Evolutionary conservation across 2,888 invertebrate genomes (phyloP).

Genomic region (Cryptus armator): DNA sequence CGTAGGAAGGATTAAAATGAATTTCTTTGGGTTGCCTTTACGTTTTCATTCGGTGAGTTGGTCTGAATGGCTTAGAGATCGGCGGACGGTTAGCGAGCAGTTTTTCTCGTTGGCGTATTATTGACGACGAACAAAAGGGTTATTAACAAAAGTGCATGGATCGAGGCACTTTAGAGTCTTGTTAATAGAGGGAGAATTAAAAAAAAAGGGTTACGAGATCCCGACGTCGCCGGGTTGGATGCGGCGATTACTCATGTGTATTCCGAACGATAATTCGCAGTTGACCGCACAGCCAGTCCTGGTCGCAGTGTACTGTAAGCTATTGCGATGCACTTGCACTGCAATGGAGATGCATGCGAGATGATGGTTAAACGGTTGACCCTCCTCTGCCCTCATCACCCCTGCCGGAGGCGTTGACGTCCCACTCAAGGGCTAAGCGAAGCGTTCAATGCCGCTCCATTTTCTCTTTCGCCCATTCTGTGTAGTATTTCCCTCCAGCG

Average conservation of each 20-base stretch:
- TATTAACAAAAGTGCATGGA: background rate
- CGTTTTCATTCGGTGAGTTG: conserved; percentile 26
- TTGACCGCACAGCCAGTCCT: conserved; percentile 62
- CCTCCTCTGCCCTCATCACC: conserved; percentile 44
- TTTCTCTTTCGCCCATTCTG: conserved; percentile 61
- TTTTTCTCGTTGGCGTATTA: conserved; percentile 28
- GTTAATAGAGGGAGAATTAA: conserved; percentile 2
- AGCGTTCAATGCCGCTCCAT: conserved; percentile 69
- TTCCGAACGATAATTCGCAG: conserved; percentile 69
- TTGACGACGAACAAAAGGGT: background rate
- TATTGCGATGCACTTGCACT: conserved; percentile 21
- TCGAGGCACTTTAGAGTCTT: background rate
- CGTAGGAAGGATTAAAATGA: too few species aligned
- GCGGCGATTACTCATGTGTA: conserved; percentile 63
- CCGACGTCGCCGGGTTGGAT: conserved; percentile 33
- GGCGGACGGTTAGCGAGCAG: conserved; percentile 53
- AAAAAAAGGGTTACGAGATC: conserved; percentile 48
- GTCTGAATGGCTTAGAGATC: conserved; percentile 25
- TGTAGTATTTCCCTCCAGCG: conserved; percentile 50
- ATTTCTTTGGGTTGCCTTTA: background rate
- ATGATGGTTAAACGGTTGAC: conserved; percentile 67
- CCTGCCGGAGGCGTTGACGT: conserved; percentile 56
- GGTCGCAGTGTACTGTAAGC: conserved; percentile 3
- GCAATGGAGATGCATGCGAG: conserved; percentile 49
- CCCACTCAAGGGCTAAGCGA: conserved; percentile 66